These are phyloP conservation scores for Zaprionus nigranus DNA, from an alignment of 1,140 invertebrate genomes.

Conservation along the genomic window DNA sequence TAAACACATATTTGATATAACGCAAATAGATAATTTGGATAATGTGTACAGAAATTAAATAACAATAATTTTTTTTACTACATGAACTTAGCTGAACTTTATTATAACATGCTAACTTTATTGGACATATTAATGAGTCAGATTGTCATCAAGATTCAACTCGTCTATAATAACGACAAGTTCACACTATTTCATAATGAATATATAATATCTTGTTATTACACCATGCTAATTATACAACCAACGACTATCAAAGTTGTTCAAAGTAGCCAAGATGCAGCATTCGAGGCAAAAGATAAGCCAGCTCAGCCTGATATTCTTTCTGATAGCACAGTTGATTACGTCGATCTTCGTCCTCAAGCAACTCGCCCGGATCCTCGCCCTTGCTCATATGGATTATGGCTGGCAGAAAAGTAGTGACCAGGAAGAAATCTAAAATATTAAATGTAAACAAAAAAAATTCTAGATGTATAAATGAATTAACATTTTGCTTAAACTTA, in stretches of 20 bases:
- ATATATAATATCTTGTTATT: background rate
- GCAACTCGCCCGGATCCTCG: background rate
- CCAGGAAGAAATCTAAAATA: background rate
- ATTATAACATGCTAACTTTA: background rate
- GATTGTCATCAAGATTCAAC: background rate
- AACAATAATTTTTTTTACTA: background rate
- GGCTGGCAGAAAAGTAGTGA: conserved; percentile 37
- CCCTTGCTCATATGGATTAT: background rate
- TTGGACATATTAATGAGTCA: background rate
- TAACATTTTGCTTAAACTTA: background rate
- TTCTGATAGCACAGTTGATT: conserved; percentile 1
- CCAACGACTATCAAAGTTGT: no score
- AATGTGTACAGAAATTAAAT: no score
- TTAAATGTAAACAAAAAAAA: background rate
- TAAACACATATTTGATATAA: background rate
- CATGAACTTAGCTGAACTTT: background rate
- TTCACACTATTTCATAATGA: background rate
- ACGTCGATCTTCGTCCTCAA: background rate
- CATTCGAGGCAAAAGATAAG: background rate
- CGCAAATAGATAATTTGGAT: no score
- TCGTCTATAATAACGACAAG: background rate
- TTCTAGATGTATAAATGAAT: no score
- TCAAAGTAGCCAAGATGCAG: conserved; percentile 11
- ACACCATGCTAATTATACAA: no score
- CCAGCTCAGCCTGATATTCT: conserved; percentile 9